These are phyloP conservation scores for Dendronephthya gigantea DNA, from an alignment of 64 coral and sea anemone genomes.

Conservation along the genomic window DNA sequence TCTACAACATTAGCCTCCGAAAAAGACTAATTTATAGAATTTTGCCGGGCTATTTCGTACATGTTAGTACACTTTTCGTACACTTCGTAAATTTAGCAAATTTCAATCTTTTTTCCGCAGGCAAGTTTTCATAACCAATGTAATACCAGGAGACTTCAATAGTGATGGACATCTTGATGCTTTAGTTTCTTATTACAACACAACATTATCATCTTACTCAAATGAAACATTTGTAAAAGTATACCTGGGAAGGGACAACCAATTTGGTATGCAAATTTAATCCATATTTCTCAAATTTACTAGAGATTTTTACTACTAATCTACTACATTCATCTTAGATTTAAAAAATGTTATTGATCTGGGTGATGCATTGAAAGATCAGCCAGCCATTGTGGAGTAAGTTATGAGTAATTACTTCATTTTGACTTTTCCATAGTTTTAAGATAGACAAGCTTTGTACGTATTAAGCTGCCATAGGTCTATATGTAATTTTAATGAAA, in stretches of 20 bases:
- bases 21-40: no score
- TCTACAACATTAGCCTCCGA: no score
- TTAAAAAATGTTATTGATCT: neutral
- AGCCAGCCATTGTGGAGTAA: conserved; percentile 39
- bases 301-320: no score
- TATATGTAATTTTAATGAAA: no score
- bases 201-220: neutral
- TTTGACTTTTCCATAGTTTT: neutral
- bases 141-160: conserved; percentile 80
- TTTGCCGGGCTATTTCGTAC: no score
- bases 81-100: no score
- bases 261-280: neutral
- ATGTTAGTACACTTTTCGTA: no score
- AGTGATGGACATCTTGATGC: conserved; percentile 90
- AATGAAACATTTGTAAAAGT: conserved; percentile 35
- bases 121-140: conserved; percentile 47
- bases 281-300: no score
- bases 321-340: neutral
- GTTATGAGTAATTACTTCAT: neutral
- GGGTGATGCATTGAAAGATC: conserved; percentile 24
- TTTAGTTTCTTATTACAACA: conserved; percentile 34
- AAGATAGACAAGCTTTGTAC: no score
- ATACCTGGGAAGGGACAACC: conserved; percentile 12
- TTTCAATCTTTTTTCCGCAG: neutral
- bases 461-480: no score